phyloP scores from a whole-genome alignment of 2,888 invertebrate species.

The Stegophylla sp. region DNA sequence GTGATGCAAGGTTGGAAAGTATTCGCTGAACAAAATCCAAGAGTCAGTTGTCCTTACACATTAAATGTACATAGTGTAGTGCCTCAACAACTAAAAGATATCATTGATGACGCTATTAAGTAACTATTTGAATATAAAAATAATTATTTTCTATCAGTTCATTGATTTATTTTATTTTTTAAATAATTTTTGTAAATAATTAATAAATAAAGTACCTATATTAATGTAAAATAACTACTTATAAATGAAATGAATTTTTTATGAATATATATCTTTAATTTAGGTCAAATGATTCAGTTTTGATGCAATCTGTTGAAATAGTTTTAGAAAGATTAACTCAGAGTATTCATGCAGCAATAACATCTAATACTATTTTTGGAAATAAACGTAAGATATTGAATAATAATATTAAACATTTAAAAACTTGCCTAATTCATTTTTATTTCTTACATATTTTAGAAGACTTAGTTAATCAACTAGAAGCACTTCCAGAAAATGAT shows the following conservation, averaged over 20 bases:
- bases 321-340: conserved; percentile 82
- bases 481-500: conserved; percentile 47
- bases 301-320: conserved; percentile 64
- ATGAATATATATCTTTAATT: background rate
- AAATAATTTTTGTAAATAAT: too few species aligned
- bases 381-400: conserved; percentile 71
- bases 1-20: conserved; percentile 68
- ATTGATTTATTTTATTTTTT: too few species aligned
- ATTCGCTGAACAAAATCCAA: conserved; percentile 58
- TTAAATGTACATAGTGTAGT: conserved; percentile 70
- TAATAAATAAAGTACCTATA: background rate
- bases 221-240: background rate
- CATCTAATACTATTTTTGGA: conserved; percentile 80
- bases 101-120: conserved; percentile 67
- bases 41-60: conserved; percentile 62
- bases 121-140: conserved; percentile 23
- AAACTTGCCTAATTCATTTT: background rate
- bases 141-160: too few species aligned
- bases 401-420: background rate
- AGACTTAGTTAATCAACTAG: conserved; percentile 48
- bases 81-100: conserved; percentile 70
- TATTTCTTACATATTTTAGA: conserved; percentile 13
- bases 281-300: conserved; percentile 20
- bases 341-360: conserved; percentile 80
- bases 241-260: background rate